Conservation (phyloP, 2,113 vertebrate genomes). For the Xyrauchen texanus region DNA sequence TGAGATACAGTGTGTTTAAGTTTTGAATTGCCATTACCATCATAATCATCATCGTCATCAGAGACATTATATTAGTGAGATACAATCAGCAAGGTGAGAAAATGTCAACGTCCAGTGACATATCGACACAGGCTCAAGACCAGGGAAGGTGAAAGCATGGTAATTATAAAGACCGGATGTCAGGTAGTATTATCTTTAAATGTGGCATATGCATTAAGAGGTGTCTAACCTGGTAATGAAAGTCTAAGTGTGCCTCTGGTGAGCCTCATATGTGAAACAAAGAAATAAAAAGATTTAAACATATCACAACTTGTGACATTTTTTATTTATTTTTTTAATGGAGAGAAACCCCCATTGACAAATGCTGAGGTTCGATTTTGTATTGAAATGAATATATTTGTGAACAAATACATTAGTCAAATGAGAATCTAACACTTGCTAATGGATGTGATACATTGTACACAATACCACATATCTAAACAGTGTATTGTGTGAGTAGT, state of each 20-base stretch:
- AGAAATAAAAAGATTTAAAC: too few species aligned
- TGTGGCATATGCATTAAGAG: constrained; percentile 54
- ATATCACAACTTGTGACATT: not conserved
- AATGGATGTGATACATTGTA: not conserved
- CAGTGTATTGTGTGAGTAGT: not conserved
- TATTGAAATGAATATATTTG: constrained; percentile 6
- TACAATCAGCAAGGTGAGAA: constrained; percentile 58
- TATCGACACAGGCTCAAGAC: constrained; percentile 53
- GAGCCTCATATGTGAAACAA: constrained; percentile 39
- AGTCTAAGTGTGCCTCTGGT: constrained; percentile 39
- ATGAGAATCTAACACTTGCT: not conserved
- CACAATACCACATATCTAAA: not conserved
- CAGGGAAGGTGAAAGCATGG: constrained; percentile 63
- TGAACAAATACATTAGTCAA: not conserved
- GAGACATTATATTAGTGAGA: constrained; percentile 35
- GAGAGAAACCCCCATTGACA: not conserved
- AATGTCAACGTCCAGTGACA: constrained; percentile 52
- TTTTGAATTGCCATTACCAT: not conserved
- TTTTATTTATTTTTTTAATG: not conserved
- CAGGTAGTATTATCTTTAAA: constrained; percentile 59
- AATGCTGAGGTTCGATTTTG: not conserved
- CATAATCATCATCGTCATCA: constrained; percentile 20
- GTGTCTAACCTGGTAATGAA: constrained; percentile 61
- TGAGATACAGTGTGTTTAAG: constrained; percentile 3
- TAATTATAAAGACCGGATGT: constrained; percentile 58